Evolutionary conservation across 2,888 invertebrate species (phyloP).

Genomic region (Leptarthrus brevirostris): DNA sequence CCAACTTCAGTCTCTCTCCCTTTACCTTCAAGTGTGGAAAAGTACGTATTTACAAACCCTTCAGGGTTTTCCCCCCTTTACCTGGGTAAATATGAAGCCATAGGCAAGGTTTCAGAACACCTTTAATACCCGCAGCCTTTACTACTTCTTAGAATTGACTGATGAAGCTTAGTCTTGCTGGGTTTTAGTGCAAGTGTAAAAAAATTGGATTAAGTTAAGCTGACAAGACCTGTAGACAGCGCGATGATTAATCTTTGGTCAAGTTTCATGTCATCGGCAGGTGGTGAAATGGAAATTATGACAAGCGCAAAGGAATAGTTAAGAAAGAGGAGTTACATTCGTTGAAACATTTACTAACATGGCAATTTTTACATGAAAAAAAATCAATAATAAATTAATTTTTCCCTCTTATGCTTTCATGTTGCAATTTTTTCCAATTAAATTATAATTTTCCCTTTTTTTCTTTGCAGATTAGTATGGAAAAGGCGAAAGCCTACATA

Average conservation of each 20-base stretch:
- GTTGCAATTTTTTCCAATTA: background rate
- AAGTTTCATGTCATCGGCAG: background rate
- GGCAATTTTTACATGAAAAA: too few species aligned
- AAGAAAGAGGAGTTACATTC: too few species aligned
- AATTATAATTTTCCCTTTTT: slow-evolving; percentile 31
- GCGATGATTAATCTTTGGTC: slow-evolving; percentile 26
- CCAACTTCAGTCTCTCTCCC: too few species aligned
- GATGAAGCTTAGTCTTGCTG: slow-evolving; percentile 40
- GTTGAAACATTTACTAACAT: too few species aligned
- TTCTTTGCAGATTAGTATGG: slow-evolving; percentile 67
- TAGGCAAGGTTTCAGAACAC: background rate
- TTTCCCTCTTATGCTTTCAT: too few species aligned
- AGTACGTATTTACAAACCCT: too few species aligned
- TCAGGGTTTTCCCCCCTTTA: background rate
- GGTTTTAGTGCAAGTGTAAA: slow-evolving; percentile 35
- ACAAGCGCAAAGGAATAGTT: background rate
- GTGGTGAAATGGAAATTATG: background rate
- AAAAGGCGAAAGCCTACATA: slow-evolving; percentile 78
- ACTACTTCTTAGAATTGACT: slow-evolving; percentile 2
- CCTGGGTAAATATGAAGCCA: background rate
- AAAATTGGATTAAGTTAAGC: slow-evolving; percentile 22
- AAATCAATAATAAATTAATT: too few species aligned
- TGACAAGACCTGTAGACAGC: background rate
- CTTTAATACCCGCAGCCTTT: background rate
- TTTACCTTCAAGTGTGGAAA: too few species aligned